Percentiles rank a stretch among this genome's conserved stretches.
These are phyloP conservation scores for Nyctibius grandis DNA, from an alignment of 2,797 vertebrate genomes.

Conservation along the genomic window DNA sequence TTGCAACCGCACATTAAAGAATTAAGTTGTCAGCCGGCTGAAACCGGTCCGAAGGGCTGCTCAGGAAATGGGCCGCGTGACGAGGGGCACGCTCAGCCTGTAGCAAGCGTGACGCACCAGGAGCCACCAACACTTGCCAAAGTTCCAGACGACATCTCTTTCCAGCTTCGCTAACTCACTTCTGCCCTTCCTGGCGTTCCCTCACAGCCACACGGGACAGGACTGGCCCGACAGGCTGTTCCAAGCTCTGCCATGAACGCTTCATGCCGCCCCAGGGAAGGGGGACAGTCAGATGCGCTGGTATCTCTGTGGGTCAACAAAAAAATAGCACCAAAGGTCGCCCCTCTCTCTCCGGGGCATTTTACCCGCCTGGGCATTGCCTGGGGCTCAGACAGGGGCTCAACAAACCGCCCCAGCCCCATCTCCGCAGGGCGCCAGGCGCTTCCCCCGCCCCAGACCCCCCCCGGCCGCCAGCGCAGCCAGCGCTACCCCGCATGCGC, in stretches of 20 bases:
- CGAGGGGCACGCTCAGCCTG: no score
- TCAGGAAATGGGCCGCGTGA: not conserved
- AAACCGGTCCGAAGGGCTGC: not conserved
- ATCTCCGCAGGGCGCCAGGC: fast-evolving
- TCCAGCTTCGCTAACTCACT: fast-evolving
- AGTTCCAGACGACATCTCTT: not conserved
- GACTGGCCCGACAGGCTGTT: fast-evolving
- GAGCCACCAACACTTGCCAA: fast-evolving
- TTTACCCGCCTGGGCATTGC: fast-evolving
- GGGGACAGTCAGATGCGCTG: fast-evolving
- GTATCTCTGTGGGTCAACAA: not conserved
- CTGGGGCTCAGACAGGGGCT: fast-evolving
- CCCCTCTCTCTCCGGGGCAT: fast-evolving
- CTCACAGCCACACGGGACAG: fast-evolving
- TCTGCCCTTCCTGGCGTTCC: not conserved
- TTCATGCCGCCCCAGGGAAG: fast-evolving
- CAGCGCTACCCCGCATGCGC: not conserved
- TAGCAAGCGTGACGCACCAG: fast-evolving
- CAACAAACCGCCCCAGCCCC: no score
- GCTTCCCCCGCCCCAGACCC: no score
- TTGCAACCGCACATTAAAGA: not conserved
- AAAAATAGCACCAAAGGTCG: not conserved
- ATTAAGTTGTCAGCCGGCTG: not conserved
- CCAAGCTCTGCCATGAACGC: not conserved
- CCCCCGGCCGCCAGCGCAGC: no score